Evolutionary conservation across 2,797 vertebrate genomes (phyloP).

Genomic region (Okamejei kenojei): DNA sequence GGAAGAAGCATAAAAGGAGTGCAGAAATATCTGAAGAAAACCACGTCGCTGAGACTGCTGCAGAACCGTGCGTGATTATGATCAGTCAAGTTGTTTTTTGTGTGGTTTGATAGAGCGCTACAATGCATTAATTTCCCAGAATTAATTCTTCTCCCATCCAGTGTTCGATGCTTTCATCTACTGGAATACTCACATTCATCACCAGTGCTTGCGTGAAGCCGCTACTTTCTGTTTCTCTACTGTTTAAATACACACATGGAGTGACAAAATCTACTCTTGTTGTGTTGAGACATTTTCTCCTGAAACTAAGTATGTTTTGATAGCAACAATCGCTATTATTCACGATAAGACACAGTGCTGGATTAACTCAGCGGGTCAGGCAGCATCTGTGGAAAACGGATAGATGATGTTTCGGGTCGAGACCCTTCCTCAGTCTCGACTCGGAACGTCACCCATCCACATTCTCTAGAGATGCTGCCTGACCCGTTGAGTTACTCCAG

Average conservation of each 20-base stretch:
- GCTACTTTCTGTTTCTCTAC: too few relatives aligned
- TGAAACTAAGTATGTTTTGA: background rate
- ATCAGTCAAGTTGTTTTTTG: background rate
- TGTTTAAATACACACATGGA: background rate
- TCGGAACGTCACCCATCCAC: too few relatives aligned
- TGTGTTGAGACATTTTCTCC: background rate
- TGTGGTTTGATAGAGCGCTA: background rate
- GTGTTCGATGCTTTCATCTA: background rate
- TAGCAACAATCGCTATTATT: too few relatives aligned
- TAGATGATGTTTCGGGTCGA: too few relatives aligned
- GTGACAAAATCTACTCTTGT: background rate
- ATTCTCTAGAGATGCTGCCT: too few relatives aligned
- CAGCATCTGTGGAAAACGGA: too few relatives aligned
- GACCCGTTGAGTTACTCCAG: too few relatives aligned
- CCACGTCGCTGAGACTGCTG: conserved; percentile 42
- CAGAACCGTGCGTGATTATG: background rate
- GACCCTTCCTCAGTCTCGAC: too few relatives aligned
- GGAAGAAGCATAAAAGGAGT: conserved; percentile 43
- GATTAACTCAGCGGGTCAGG: too few relatives aligned
- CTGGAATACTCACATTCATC: background rate
- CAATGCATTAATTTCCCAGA: background rate
- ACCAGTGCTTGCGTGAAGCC: background rate
- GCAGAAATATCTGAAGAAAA: fast-evolving
- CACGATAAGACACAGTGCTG: too few relatives aligned
- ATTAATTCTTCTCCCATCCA: background rate